A percentile compares a stretch with the other conserved stretches of the same genome.
phyloP scores from a whole-genome alignment of 2,797 vertebrate species.

The Sardinella longiceps region DNA sequence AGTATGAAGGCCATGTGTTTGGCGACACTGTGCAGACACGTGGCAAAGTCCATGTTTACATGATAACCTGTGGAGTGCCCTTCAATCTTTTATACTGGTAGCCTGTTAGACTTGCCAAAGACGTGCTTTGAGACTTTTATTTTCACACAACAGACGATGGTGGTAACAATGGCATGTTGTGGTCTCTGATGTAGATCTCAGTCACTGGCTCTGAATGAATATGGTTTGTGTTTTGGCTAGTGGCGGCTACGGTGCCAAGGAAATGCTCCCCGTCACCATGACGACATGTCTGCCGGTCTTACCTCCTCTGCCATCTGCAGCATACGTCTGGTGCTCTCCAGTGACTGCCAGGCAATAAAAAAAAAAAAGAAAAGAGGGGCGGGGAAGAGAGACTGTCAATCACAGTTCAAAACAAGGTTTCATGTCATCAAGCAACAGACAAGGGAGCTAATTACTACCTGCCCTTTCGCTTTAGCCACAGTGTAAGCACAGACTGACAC shows the following conservation, averaged over 20 bases:
- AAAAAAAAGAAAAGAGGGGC: not conserved
- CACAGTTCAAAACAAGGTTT: conserved; percentile 2
- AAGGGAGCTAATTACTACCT: not conserved
- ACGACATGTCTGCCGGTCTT: conserved; percentile 59
- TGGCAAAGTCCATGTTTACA: not conserved
- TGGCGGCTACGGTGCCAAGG: not conserved
- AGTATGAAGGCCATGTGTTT: not conserved
- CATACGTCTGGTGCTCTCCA: conserved; percentile 97
- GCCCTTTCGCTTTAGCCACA: not conserved
- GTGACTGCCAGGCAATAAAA: conserved; percentile 76
- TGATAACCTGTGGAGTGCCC: not conserved
- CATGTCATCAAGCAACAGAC: not conserved
- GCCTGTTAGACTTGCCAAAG: not conserved
- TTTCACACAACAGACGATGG: not conserved
- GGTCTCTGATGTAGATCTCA: not conserved
- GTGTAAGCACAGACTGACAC: not conserved
- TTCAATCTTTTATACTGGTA: not conserved
- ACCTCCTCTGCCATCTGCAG: conserved; percentile 93
- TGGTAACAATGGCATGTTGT: not conserved
- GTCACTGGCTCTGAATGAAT: not conserved
- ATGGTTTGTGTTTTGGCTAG: not conserved
- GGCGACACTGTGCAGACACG: not conserved
- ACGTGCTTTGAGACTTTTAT: too few species aligned
- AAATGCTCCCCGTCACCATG: not conserved
- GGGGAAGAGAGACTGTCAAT: not conserved